Evolutionary conservation across 2,888 invertebrate species (phyloP), one percentile per base, ranked within the genome.

Genomic region (Autographa pulchrina): DNA sequence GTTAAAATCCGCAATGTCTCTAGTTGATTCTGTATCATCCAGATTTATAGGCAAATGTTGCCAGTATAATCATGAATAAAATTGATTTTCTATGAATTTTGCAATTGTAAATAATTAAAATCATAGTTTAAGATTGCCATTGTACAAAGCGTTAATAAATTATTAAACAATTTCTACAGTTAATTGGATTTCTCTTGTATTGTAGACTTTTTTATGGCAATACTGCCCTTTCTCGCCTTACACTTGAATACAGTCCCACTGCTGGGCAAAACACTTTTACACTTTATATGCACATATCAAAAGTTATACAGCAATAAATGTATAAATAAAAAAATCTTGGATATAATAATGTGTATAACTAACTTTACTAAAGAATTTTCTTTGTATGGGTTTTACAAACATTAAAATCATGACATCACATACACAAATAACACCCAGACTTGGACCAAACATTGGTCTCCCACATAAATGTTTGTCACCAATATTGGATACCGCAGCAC

Each of bases 91-190:
- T 43, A 14, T 14, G 14, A 14, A 43, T 43, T 43, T 43, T 43
- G 43, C 43, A 14, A 43, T 43, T 48, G 48, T 48, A 48, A n/a
- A 48, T 48, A 48, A 48, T 48, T 48, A 16, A 48, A 48, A n/a
- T 48, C 48, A 48, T 48, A 48, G 48, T 48, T 48, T 48, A 48
- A 48, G 48, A 48, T 43, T 43, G 48, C 48, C 48, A 48, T n/a
- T 48, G 48, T 48, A 48, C 48, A 48, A 48, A 48, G 48, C 38
- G 38, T n/a, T 48, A 48, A n/a, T 48, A 48, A 48, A 48, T 48
- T 48, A 48, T 48, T 48, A 48, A 48, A 48, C 48, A 48, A 48
- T 48, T 48, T 48, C 48, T 48, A 43, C 43, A 43, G 14, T 16
- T 48, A 0, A 48, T 48, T 48, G 48, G 48, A 48, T 48, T 48